phyloP scores from a whole-genome alignment of 2,888 invertebrate genomes.

The Apotomis betuletana region DNA sequence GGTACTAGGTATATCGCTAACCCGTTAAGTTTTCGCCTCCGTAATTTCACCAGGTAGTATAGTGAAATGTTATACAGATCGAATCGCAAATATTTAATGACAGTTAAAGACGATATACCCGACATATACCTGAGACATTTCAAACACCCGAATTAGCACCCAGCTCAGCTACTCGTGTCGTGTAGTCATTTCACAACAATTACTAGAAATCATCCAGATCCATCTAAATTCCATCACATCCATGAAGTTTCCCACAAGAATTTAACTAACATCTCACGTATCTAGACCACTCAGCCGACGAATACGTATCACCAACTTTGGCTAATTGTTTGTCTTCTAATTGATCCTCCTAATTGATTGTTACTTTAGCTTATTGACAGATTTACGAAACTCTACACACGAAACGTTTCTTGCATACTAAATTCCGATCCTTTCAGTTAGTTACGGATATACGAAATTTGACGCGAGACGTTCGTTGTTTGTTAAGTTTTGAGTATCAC shows the following conservation, averaged over 20 bases:
- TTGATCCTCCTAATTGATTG: constrained; percentile 59
- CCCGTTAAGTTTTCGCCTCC: too few relatives aligned
- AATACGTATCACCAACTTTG: constrained; percentile 63
- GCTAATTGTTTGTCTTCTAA: constrained; percentile 67
- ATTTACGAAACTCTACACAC: constrained; percentile 20
- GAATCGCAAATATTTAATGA: too few relatives aligned
- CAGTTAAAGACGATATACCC: too few relatives aligned
- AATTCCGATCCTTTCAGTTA: neutral
- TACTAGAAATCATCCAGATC: neutral
- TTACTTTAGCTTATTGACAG: constrained; percentile 48
- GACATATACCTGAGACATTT: too few relatives aligned
- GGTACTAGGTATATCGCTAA: too few relatives aligned
- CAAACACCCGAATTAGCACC: too few relatives aligned
- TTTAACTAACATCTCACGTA: constrained; percentile 64
- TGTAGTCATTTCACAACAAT: neutral
- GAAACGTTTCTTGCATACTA: constrained; percentile 21
- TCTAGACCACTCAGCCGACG: constrained; percentile 57
- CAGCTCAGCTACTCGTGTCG: too few relatives aligned
- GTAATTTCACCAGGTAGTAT: too few relatives aligned
- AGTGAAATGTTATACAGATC: too few relatives aligned
- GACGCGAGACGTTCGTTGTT: too few relatives aligned
- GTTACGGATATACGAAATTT: too few relatives aligned
- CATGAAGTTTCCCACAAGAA: constrained; percentile 54
- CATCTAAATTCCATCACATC: constrained; percentile 56
- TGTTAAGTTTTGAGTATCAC: too few relatives aligned